A percentile compares a stretch with the other conserved stretches of the same genome.
phyloP scores from a whole-genome alignment of 2,888 invertebrate species.

The Aradus depressus region DNA sequence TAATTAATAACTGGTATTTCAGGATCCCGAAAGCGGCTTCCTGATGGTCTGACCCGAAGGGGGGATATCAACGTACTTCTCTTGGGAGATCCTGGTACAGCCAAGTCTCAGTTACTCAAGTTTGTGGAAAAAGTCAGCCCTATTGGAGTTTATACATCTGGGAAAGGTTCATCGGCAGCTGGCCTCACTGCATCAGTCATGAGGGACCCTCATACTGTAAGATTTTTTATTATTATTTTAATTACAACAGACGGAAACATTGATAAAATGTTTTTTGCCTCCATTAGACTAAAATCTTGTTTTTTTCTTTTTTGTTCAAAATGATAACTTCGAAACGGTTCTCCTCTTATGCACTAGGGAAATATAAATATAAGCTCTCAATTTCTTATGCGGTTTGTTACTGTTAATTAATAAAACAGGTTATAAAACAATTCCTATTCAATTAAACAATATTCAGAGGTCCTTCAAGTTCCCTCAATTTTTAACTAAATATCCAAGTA shows the following conservation, averaged over 20 bases:
- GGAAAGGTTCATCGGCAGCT: constrained; percentile 99
- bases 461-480: too few relatives aligned
- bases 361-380: too few relatives aligned
- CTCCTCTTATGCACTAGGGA: background rate
- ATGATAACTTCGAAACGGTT: background rate
- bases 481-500: too few relatives aligned
- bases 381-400: too few relatives aligned
- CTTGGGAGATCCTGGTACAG: constrained; percentile 97
- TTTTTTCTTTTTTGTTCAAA: too few relatives aligned
- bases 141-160: constrained; percentile 93
- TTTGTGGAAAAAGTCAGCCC: constrained; percentile 93
- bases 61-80: constrained; percentile 94
- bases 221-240: constrained; percentile 32
- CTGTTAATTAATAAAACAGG: too few relatives aligned
- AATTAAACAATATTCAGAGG: too few relatives aligned
- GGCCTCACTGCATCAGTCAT: constrained; percentile 96
- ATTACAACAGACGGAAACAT: background rate
- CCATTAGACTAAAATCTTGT: too few relatives aligned
- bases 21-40: constrained; percentile 73
- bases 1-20: too few relatives aligned
- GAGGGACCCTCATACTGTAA: constrained; percentile 81
- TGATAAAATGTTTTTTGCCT: background rate
- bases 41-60: constrained; percentile 88
- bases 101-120: constrained; percentile 95
- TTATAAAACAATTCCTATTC: too few relatives aligned